phyloP scores from a whole-genome alignment of 2,888 invertebrate species.

The Urechis unicinctus region DNA sequence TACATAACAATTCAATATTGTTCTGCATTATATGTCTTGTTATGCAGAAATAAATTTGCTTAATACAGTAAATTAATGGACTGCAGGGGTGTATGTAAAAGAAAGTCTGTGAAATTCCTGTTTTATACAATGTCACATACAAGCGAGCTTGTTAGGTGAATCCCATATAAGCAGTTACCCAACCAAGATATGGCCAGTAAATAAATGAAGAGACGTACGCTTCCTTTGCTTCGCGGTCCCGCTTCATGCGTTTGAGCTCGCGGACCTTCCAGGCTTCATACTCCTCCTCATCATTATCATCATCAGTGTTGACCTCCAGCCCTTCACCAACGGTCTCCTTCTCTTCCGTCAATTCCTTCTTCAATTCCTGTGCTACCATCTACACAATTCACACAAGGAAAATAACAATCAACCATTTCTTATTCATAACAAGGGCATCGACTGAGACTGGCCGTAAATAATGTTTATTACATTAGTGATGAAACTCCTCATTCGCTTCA shows the following conservation, averaged over 20 bases:
- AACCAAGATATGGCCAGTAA: neutral
- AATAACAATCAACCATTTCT: too few species aligned
- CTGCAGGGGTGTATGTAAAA: too few species aligned
- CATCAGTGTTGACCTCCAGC: conserved; percentile 52
- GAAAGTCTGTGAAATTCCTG: too few species aligned
- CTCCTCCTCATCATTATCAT: conserved; percentile 85
- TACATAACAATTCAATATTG: neutral
- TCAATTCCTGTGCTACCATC: conserved; percentile 78
- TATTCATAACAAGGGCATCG: too few species aligned
- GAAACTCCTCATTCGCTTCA: conserved; percentile 58
- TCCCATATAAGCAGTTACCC: too few species aligned
- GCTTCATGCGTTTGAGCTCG: conserved; percentile 90
- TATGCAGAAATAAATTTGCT: too few species aligned
- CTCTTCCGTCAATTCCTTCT: conserved; percentile 73
- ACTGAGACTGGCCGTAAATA: too few species aligned
- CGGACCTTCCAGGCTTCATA: conserved; percentile 97
- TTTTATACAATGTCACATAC: too few species aligned
- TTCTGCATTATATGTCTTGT: too few species aligned
- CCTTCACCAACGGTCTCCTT: conserved; percentile 53
- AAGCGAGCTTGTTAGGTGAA: too few species aligned
- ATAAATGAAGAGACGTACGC: conserved; percentile 58
- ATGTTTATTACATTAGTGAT: too few species aligned
- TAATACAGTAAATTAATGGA: too few species aligned
- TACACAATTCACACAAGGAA: conserved; percentile 4
- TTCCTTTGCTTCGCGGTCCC: conserved; percentile 92